Conservation (phyloP, 2,797 vertebrate genomes). For the Choloepus didactylus region DNA sequence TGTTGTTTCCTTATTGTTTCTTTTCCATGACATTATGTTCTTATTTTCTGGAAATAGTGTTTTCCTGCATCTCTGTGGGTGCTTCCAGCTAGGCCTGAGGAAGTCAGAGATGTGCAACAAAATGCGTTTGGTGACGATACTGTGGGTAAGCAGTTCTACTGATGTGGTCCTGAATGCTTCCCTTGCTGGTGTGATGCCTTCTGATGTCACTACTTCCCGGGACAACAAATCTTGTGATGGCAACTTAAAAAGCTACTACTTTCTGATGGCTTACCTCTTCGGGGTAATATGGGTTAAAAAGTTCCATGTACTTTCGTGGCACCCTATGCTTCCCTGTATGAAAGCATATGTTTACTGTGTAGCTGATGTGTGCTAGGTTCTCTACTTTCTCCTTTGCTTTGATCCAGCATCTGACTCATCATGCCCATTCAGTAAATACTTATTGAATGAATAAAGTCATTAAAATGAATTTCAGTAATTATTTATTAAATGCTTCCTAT, state of each 20-base stretch:
- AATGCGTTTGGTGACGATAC: neutral
- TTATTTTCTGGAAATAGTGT: slow-evolving; percentile 1
- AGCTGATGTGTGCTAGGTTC: neutral
- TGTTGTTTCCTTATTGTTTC: neutral
- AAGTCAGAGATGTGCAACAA: neutral
- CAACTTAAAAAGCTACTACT: neutral
- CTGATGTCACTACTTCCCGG: neutral
- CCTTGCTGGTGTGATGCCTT: neutral
- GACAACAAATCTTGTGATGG: neutral
- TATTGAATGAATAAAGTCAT: neutral
- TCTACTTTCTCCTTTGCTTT: neutral
- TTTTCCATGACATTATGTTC: neutral
- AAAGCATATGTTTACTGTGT: neutral
- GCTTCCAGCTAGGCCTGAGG: neutral
- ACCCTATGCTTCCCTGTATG: neutral
- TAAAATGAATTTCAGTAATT: neutral
- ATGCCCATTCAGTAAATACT: neutral
- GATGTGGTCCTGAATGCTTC: neutral
- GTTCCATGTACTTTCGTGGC: neutral
- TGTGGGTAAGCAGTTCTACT: neutral
- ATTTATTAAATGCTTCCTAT: neutral
- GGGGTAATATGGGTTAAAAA: neutral
- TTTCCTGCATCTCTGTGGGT: neutral
- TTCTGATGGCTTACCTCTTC: neutral
- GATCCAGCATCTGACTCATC: neutral